Evolutionary conservation across 2,113 vertebrate species (phyloP).

Genomic region (Mohoua ochrocephala): DNA sequence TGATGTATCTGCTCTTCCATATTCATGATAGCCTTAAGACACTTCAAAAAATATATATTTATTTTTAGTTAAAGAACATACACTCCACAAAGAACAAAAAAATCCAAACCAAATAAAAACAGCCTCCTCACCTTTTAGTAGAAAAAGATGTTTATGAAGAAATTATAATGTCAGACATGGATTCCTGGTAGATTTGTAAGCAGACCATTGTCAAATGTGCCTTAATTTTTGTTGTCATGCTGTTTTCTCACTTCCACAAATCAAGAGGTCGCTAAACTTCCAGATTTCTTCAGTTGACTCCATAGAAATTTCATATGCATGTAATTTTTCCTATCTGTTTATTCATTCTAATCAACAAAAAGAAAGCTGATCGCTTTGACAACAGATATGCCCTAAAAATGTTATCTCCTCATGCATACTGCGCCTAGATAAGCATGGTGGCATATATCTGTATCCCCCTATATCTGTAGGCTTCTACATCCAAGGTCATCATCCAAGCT

Average conservation of each 20-base stretch:
- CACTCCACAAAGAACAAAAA: neutral
- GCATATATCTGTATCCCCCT: neutral
- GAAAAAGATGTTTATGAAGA: neutral
- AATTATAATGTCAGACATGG: neutral
- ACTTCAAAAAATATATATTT: neutral
- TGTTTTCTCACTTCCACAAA: neutral
- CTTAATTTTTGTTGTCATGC: neutral
- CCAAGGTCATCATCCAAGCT: neutral
- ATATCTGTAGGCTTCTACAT: neutral
- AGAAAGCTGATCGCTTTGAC: neutral
- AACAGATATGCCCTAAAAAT: neutral
- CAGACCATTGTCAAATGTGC: neutral
- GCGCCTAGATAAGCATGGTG: neutral
- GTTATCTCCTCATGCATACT: neutral
- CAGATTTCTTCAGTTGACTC: neutral
- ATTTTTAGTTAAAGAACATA: constrained; percentile 2
- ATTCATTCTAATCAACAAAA: neutral
- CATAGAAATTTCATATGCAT: neutral
- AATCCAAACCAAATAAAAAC: neutral
- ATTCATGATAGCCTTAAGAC: constrained; percentile 8
- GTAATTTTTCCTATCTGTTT: neutral
- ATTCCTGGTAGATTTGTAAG: neutral
- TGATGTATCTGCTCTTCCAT: neutral
- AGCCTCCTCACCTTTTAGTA: neutral
- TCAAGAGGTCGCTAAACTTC: neutral